Evolutionary conservation across 1,140 invertebrate genomes (phyloP).

Genomic region (Ceratoteleas bidentatus): DNA sequence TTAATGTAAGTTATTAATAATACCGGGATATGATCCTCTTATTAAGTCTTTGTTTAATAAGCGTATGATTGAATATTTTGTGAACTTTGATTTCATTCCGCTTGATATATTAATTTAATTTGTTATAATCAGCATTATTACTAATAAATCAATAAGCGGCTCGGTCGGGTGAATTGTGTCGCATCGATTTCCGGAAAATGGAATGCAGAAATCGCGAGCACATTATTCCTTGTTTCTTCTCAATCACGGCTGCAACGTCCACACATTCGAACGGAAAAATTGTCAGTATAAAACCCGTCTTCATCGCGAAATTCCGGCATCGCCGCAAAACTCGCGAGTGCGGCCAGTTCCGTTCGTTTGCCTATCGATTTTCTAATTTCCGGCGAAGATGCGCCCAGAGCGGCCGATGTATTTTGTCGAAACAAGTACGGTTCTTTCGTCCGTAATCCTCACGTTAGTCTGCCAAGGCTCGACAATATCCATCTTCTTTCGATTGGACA

Average conservation of each 20-base stretch:
- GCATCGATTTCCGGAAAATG: too few relatives aligned
- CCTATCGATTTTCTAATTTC: conserved; percentile 28
- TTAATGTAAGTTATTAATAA: conserved; percentile 40
- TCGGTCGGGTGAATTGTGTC: too few relatives aligned
- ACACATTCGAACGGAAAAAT: too few relatives aligned
- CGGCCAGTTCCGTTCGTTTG: background rate
- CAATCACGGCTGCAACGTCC: too few relatives aligned
- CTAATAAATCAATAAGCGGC: conserved; percentile 30
- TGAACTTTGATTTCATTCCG: conserved; percentile 14
- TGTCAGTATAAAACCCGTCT: too few relatives aligned
- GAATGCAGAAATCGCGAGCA: too few relatives aligned
- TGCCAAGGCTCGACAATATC: conserved; percentile 25
- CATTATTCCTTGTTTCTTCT: too few relatives aligned
- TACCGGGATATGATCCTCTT: conserved; percentile 42
- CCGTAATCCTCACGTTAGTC: conserved; percentile 27
- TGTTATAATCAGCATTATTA: conserved; percentile 14
- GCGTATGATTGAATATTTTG: conserved; percentile 50
- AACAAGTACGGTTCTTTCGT: background rate
- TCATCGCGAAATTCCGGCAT: too few relatives aligned
- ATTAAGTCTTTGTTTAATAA: conserved; percentile 42
- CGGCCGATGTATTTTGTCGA: background rate
- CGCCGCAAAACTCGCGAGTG: too few relatives aligned
- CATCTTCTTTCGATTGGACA: conserved; percentile 28
- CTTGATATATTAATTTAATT: conserved; percentile 26
- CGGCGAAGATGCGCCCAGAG: conserved; percentile 3